Base-by-base conservation (phyloP, 53 echinoderm and acorn worm genomes). In the Actinopyga echinites region DNA sequence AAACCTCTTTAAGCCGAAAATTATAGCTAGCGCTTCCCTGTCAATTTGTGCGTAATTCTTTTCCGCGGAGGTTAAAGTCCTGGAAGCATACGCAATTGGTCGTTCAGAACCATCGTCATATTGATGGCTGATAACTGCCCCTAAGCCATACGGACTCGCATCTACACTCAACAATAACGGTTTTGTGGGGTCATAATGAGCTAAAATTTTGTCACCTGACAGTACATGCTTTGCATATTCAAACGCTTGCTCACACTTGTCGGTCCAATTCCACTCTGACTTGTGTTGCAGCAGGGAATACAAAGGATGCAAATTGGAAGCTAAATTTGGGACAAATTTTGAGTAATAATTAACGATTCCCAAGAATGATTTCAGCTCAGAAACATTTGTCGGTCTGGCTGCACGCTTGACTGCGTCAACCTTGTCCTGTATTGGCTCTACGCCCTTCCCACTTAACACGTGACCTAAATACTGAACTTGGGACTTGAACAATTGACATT, bases 361-460 rank as follows among this genome's bases (percentile, higher is more conserved):
- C 13, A 74, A 38, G 31, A 84, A 84, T 17, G 84, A 84, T 21
- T 84, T 84, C 12, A 84, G 60, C 37, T 84, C 71, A 56, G 84
- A 57, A 28, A 74, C 74, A 56, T 83, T 56, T 2, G 56, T 83
- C 23, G 84, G 84, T 69, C 26, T 33, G 20, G 69, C 69, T 7
- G 84, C 69, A 17, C 21, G 33, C 55, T 20, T 23, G 2, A 84
- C 71, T 30, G 84, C 84, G 17, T 71, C 56, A 30, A 71, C 56
- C 34, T 84, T 84, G 35, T 84, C 73, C 25, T 84, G 69, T 24
- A 75, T 30, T 17, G 75, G 85, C 37, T 55, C 58, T 15, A 85
- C 59, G 35, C 75, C 85, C 9, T 57, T 75, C 9, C 74, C 60
- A 38, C 2, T 85, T 3, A 73, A 58, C 20, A 57, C 15, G 37